Percentiles rank a stretch among this genome's conserved stretches.
Evolutionary conservation across 2,888 invertebrate species (phyloP).

Genomic region (Eupeodes luniger): DNA sequence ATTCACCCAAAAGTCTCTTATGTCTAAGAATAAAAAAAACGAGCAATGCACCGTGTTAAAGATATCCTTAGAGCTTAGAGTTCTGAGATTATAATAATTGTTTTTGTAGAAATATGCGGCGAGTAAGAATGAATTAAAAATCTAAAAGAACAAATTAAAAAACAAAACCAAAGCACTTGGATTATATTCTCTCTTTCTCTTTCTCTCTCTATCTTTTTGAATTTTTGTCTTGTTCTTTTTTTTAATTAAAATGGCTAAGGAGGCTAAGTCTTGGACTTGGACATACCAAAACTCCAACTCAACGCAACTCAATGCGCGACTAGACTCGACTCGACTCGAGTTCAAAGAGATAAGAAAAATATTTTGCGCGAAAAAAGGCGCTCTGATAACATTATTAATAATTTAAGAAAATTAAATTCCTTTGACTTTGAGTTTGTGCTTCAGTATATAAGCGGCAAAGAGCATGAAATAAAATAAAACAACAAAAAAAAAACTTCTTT

Average conservation of each 20-base stretch:
- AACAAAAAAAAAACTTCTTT: constrained; percentile 38
- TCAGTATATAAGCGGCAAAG: constrained; percentile 39
- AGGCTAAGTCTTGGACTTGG: constrained; percentile 32
- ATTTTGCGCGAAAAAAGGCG: constrained; percentile 52
- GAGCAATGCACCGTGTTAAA: background rate
- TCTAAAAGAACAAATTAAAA: constrained; percentile 24
- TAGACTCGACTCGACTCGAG: background rate
- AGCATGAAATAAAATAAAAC: constrained; percentile 34
- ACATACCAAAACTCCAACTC: constrained; percentile 8
- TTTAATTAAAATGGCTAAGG: constrained; percentile 67
- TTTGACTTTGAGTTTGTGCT: constrained; percentile 66
- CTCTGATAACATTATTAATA: constrained; percentile 74
- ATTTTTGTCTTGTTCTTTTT: constrained; percentile 35
- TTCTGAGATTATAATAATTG: background rate
- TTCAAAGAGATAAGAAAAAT: constrained; percentile 55
- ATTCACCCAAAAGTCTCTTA: background rate
- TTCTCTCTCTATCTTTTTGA: constrained; percentile 4
- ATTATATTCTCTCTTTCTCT: constrained; percentile 59
- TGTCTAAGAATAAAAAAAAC: background rate
- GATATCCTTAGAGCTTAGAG: constrained; percentile 5
- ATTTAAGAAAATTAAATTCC: constrained; percentile 74
- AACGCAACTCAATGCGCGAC: no score
- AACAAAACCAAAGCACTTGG: constrained; percentile 57
- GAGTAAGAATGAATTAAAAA: constrained; percentile 66
- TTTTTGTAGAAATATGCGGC: constrained; percentile 12